These are phyloP conservation scores for Apteryx owenii DNA, from an alignment of 2,113 vertebrate species.

Conservation along the genomic window DNA sequence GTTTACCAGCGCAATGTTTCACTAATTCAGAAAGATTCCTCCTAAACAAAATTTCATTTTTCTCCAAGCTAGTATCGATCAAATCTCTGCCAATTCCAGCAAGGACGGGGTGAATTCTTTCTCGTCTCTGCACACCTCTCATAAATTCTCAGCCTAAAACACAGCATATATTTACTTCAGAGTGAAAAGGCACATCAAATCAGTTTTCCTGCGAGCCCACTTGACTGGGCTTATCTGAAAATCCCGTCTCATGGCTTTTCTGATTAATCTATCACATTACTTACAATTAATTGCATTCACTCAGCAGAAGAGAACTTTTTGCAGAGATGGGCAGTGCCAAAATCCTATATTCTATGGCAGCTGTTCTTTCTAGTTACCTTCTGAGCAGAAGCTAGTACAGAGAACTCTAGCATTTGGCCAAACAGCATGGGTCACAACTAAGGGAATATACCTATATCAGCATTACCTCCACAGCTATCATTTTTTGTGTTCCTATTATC, in stretches of 20 bases:
- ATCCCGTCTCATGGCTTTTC: background rate
- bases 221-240: background rate
- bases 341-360: background rate
- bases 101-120: background rate
- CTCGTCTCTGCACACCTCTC: background rate
- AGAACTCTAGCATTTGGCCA: background rate
- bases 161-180: background rate
- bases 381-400: background rate
- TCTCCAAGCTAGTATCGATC: background rate
- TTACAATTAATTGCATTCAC: background rate
- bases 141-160: background rate
- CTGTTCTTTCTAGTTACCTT: background rate
- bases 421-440: background rate
- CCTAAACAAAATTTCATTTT: background rate
- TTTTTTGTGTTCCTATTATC: background rate
- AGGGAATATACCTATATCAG: background rate
- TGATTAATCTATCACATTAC: background rate
- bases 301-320: background rate
- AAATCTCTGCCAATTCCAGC: background rate
- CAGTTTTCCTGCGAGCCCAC: rapidly evolving
- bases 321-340: background rate
- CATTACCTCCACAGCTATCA: rapidly evolving
- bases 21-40: background rate
- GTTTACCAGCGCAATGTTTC: background rate
- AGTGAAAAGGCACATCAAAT: background rate